Base-by-base conservation (phyloP, 2,113 vertebrate genomes). In the Rhea pennata region DNA sequence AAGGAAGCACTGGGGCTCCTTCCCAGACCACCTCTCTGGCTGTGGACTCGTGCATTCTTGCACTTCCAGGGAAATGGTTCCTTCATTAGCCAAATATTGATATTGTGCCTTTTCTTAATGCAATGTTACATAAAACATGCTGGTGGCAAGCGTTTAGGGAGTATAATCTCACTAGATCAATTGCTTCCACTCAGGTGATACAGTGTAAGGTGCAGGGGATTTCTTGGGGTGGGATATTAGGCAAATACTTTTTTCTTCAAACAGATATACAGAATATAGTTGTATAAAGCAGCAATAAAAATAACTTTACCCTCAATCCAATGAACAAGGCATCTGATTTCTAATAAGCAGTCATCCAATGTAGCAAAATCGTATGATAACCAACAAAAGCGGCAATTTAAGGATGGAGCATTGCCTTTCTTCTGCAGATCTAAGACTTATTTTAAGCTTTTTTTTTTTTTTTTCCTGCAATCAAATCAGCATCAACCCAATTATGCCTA, bases 401-500 rank as follows among this genome's bases (percentile, higher is more conserved):
- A 92, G 39, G 86, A 92, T 3, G 8, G 48, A 90, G 85, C 61
- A 84, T 21, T 69, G 89, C 66, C 46, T 87, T 87, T 87, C 72
- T 74, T 81, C 92, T 94, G 59, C 92, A 91, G 90, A 94, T 94
- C 92, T 92, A 91, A 91, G 91, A 94, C 84, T 95, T 96, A 91
- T 87, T 95, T 93, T 93, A 94, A 93, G 95, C 89, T 74, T 87
- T 93, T 90, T 44, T 29, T 90, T 44, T 29, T 21, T 44, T 50
- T 74, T 22, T 73, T 9, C 17, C 29, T 20, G 71, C 6, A 80
- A 97, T 97, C 96, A 96, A 96, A 95, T 97, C 88, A 95, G 93
- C 96, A 97, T 97, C 97, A 97, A 95, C 92, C 95, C 96, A 97
- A 97, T 97, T 97, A 96, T 79, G 88, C 87, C 95, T 94, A 93